phyloP scores from a whole-genome alignment of 2,797 vertebrate species.

The Galago senegalensis region DNA sequence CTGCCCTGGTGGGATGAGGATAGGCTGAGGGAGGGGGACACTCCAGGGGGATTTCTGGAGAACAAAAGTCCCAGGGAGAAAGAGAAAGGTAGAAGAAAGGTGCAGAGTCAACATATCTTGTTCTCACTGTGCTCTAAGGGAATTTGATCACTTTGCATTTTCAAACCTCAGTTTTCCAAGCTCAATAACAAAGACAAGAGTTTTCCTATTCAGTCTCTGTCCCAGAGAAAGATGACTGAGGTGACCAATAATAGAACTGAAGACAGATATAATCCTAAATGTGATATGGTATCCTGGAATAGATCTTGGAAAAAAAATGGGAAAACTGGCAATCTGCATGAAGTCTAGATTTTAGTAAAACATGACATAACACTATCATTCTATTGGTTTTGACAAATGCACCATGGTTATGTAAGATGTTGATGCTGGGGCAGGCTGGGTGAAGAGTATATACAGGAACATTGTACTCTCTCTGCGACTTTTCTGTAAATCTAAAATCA shows the following conservation, averaged over 20 bases:
- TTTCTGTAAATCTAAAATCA: conserved; percentile 59
- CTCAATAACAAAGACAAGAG: not conserved
- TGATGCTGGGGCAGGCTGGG: not conserved
- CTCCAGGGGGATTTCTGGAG: not conserved
- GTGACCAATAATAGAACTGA: not conserved
- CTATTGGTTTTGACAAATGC: not conserved
- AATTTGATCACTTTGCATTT: not conserved
- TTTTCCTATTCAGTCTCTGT: not conserved
- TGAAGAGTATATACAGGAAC: not conserved
- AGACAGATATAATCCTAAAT: not conserved
- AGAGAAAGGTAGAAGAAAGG: not conserved
- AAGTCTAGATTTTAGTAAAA: not conserved
- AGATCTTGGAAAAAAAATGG: not conserved
- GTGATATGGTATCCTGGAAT: not conserved
- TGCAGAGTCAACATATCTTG: not conserved
- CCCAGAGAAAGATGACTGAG: not conserved
- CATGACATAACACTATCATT: not conserved
- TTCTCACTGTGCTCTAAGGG: not conserved
- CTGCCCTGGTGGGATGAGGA: not conserved
- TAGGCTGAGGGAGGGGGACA: not conserved
- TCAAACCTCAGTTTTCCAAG: not conserved
- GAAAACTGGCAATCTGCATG: not conserved
- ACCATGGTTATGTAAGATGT: not conserved
- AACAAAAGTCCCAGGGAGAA: not conserved
- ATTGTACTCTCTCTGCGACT: not conserved